Base-by-base conservation (phyloP, 35 echinoderm and acorn worm species). In the Apostichopus japonicus region DNA sequence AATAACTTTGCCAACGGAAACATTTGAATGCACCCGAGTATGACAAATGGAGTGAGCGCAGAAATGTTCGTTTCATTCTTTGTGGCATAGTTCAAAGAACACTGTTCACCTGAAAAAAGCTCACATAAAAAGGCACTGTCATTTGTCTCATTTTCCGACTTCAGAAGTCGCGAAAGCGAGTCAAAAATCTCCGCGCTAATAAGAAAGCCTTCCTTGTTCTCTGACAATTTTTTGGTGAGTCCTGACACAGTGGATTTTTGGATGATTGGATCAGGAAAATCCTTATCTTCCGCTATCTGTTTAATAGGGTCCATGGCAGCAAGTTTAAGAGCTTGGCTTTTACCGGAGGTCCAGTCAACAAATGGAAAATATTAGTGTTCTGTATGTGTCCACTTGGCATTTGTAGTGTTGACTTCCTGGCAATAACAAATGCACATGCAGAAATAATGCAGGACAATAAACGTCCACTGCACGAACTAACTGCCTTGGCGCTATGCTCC, bases 61-160 rank as follows among this genome's bases (percentile, higher is more conserved):
- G 75, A 72, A 27, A 91, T 76, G 15, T 91, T 33, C 14, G 27
- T 54, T 2, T 23, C 54, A 57, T 25, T 7, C 25, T 51, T 14
- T 13, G 88, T 54, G 4, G 6, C 88, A 52, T 91, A 91, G 44
- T 25, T 77, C 25, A 91, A 22, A 15, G 52, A 55, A 65, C 54
- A 53, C 25, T 78, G 67, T 91, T 78, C 53, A 9, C 88, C 52
- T 4, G 88, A 91, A 78, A 91, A 91, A 24, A 91, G 88, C 78
- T 91, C 52, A 72, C 75, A 78, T 17, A 91, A 52, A 9, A 90
- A 65, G 13, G 33, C 16, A 4, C 71, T 77, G 17, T 91, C 88
- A n/a, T n/a, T n/a, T 0, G 67, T 8, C 27, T 91, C 88, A 33
- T 59, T 59, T 17, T 78, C 72, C 2, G 1, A 70, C 52, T 77